phyloP scores from a whole-genome alignment of 2,113 vertebrate species.

The Aegithalos caudatus region DNA sequence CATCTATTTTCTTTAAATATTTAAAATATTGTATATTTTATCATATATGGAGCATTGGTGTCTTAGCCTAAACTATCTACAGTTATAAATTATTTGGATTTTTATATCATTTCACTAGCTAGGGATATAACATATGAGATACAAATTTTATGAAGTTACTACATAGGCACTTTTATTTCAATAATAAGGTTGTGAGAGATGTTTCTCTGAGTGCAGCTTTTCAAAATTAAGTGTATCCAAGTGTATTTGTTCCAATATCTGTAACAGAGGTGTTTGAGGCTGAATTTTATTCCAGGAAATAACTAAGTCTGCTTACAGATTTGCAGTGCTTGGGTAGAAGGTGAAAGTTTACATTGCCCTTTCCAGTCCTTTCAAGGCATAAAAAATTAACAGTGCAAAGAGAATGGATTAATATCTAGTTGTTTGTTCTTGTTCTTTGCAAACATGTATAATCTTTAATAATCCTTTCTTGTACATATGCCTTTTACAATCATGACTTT shows the following conservation, averaged over 20 bases:
- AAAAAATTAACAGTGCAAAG: constrained; percentile 51
- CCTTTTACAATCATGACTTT: constrained; percentile 45
- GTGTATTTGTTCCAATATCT: constrained; percentile 13
- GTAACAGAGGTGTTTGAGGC: neutral
- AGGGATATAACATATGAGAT: neutral
- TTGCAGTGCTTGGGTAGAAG: neutral
- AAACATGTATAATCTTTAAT: constrained; percentile 59
- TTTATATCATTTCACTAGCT: neutral
- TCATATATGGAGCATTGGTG: neutral
- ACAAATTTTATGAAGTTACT: constrained; percentile 23
- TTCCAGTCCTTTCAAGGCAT: constrained; percentile 14
- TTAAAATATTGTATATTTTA: neutral
- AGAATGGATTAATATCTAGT: constrained; percentile 43
- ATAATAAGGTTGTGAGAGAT: neutral
- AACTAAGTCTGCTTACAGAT: neutral
- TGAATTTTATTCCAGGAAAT: neutral
- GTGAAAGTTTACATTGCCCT: constrained; percentile 49
- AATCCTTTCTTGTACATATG: constrained; percentile 31
- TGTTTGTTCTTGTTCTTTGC: constrained; percentile 57
- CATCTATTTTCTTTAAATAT: neutral
- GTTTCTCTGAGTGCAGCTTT: neutral
- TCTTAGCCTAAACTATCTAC: neutral
- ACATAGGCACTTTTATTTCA: neutral
- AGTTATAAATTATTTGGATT: neutral
- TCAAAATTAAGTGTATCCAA: constrained; percentile 15